Conservation (phyloP, 2,888 invertebrate species). For the Microdon myrmicae region DNA sequence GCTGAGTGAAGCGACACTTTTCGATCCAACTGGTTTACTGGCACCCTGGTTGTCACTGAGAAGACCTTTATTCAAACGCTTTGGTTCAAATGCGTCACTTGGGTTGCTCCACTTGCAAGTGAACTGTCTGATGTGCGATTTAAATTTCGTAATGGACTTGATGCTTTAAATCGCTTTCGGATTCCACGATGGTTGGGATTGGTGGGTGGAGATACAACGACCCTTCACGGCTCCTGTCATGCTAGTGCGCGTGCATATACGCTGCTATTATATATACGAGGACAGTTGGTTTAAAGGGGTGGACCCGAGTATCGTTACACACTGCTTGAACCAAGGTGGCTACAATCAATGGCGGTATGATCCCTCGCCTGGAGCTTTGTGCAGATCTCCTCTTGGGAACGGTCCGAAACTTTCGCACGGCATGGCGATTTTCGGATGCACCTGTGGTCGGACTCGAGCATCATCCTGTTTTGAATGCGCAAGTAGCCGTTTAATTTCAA, state of each 20-base stretch:
- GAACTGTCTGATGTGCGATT: too few relatives aligned
- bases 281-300: background rate
- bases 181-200: slow-evolving; percentile 21
- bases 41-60: too few relatives aligned
- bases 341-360: slow-evolving; percentile 2
- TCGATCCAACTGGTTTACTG: too few relatives aligned
- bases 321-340: slow-evolving; percentile 13
- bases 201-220: background rate
- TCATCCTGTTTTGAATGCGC: slow-evolving; percentile 18
- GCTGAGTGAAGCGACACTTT: too few relatives aligned
- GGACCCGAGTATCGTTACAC: slow-evolving; percentile 1
- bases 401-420: background rate
- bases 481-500: slow-evolving; percentile 14
- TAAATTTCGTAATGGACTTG: slow-evolving; percentile 6
- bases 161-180: slow-evolving; percentile 1
- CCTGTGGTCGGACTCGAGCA: slow-evolving; percentile 17
- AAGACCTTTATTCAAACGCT: too few relatives aligned
- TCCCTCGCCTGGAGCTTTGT: slow-evolving; percentile 12
- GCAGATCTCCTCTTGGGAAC: slow-evolving; percentile 13
- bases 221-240: slow-evolving; percentile 21
- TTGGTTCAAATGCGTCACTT: too few relatives aligned
- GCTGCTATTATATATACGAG: slow-evolving; percentile 13
- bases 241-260: slow-evolving; percentile 11
- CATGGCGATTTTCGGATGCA: slow-evolving; percentile 4
- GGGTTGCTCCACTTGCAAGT: too few relatives aligned